Base-by-base conservation (phyloP, 2,797 vertebrate species). In the Poeciliopsis presidionis region DNA sequence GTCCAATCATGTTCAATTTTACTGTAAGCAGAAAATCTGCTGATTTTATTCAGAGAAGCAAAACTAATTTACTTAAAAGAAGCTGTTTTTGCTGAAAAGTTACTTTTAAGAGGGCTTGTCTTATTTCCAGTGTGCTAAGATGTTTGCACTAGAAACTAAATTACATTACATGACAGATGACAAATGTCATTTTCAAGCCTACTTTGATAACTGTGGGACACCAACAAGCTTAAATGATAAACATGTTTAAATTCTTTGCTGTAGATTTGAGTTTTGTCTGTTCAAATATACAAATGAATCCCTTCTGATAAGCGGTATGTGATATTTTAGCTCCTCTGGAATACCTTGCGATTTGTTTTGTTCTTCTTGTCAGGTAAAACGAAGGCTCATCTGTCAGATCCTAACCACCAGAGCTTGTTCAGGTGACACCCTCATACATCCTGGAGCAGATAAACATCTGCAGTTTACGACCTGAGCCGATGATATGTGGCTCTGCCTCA, bases 391-490 rank as follows among this genome's bases (percentile, higher is more conserved):
- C 73, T 85, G 72, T 86, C 75, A 78, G 77, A 30, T 73, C 51
- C 74, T 33, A 84, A 80, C 78, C 78, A 83, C 84, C n/a, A 5
- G 49, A 49, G 81, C 84, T 78, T 80, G 77, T 84, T 81, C 46
- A 33, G 76, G 51, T 86, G 86, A 90, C 88, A 75, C 9, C 18
- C 8, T 75, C 88, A 85, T 92, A 85, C 13, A 89, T 89, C 74
- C 77, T 72, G 57, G 33, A 55, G 8, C 61, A 81, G 91, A 93
- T 92, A 91, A 88, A 91, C 87, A 90, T 88, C 84, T 89, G 63
- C 65, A 41, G 78, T 76, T 51, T 78, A 84, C 81, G 86, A 86
- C 86, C 77, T 11, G 49, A 53, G 78, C 75, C 81, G 83, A 81
- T 86, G 78, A 81, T 86, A 85, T 39, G 59, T 47, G 70, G 70